These are phyloP conservation scores for Empis stercorea DNA, from an alignment of 2,888 invertebrate genomes.

Conservation along the genomic window DNA sequence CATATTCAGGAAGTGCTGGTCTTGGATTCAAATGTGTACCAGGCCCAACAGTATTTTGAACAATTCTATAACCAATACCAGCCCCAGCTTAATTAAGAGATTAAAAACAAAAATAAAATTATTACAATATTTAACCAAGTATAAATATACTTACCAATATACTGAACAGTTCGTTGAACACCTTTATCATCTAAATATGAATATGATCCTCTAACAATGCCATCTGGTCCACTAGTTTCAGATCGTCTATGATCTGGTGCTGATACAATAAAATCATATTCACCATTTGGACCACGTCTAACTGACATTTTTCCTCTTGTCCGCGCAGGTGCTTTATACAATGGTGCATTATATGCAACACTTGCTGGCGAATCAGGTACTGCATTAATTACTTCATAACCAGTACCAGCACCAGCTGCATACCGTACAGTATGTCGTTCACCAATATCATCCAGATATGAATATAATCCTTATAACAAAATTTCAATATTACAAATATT, in stretches of 20 bases:
- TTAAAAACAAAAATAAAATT: too few relatives aligned
- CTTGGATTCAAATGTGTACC: slow-evolving; percentile 30
- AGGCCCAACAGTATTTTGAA: slow-evolving; percentile 55
- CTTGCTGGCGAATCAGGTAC: slow-evolving; percentile 49
- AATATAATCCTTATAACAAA: slow-evolving; percentile 49
- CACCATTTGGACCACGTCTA: slow-evolving; percentile 57
- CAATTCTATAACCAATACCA: slow-evolving; percentile 59
- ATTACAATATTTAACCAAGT: too few relatives aligned
- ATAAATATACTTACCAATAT: slow-evolving; percentile 35
- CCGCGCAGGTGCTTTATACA: slow-evolving; percentile 48
- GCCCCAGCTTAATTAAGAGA: slow-evolving; percentile 45
- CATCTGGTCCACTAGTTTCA: slow-evolving; percentile 57
- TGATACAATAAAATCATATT: slow-evolving; percentile 61
- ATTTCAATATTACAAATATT: too few relatives aligned
- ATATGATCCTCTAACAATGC: slow-evolving; percentile 62
- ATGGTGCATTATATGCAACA: slow-evolving; percentile 50
- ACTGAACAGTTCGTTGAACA: slow-evolving; percentile 62
- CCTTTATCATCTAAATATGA: slow-evolving; percentile 69
- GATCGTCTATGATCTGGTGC: slow-evolving; percentile 65
- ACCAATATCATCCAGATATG: slow-evolving; percentile 61
- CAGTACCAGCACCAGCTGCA: slow-evolving; percentile 61
- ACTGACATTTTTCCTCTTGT: slow-evolving; percentile 59
- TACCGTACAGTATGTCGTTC: slow-evolving; percentile 63
- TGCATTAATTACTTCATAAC: slow-evolving; percentile 62
- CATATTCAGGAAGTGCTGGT: slow-evolving; percentile 42